Conservation (phyloP, 2,888 invertebrate genomes). For the Endotricha flammealis region DNA sequence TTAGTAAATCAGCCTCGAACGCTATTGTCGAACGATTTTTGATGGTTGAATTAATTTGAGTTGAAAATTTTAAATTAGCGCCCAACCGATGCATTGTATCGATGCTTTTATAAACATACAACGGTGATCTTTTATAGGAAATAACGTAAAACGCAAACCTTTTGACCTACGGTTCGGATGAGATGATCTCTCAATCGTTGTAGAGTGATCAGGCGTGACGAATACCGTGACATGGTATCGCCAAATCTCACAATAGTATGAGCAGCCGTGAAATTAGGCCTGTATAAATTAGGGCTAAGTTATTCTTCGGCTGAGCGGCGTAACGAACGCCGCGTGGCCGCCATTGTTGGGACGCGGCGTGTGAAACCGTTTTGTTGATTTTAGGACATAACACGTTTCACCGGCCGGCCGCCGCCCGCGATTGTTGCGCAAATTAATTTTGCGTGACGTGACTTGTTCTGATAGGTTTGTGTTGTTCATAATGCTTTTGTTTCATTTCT, state of each 20-base stretch:
- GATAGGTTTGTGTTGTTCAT: conserved; percentile 21
- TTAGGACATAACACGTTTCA: conserved; percentile 45
- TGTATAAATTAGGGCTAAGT: conserved; percentile 64
- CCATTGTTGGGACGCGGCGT: conserved; percentile 52
- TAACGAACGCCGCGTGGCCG: conserved; percentile 63
- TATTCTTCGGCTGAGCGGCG: conserved; percentile 49
- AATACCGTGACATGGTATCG: conserved; percentile 68
- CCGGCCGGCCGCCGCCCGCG: conserved; percentile 31
- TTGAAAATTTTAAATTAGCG: conserved; percentile 45
- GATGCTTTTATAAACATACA: conserved; percentile 28
- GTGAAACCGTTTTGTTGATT: conserved; percentile 68
- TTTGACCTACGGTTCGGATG: conserved; percentile 30
- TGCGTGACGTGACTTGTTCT: conserved; percentile 34
- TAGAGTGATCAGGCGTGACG: conserved; percentile 55
- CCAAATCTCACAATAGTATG: conserved; percentile 66
- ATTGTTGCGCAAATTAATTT: conserved; percentile 54
- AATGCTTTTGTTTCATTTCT: too few relatives aligned
- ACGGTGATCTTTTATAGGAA: conserved; percentile 14
- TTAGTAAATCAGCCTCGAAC: conserved; percentile 50
- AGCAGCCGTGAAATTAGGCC: conserved; percentile 70
- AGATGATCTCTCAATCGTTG: conserved; percentile 58
- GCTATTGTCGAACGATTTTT: conserved; percentile 52
- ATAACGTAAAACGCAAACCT: conserved; percentile 17
- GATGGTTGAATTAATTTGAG: conserved; percentile 65
- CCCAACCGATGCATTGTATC: conserved; percentile 31